These are phyloP conservation scores for Drosophila anceps DNA, from an alignment of 2,888 invertebrate species.

Conservation along the genomic window DNA sequence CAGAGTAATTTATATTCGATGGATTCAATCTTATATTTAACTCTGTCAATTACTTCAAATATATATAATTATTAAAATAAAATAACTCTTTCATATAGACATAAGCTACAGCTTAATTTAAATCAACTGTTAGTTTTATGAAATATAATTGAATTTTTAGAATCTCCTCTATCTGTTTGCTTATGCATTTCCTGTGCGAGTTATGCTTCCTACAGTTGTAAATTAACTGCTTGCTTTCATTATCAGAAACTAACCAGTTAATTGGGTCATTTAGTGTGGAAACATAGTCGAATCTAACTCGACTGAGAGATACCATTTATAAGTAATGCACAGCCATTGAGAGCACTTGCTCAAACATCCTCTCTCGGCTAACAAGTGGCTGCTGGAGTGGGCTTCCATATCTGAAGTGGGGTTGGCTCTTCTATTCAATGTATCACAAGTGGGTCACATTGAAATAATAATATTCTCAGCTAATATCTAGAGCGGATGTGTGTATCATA, in stretches of 20 bases:
- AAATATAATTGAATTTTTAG: not conserved
- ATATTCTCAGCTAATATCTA: slow-evolving; percentile 66
- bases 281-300: slow-evolving; percentile 8
- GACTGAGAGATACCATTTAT: slow-evolving; percentile 5
- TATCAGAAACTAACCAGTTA: slow-evolving; percentile 29
- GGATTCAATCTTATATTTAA: not conserved
- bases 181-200: slow-evolving; percentile 24
- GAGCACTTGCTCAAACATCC: slow-evolving; percentile 33
- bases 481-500: slow-evolving; percentile 72
- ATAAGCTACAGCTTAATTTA: not conserved
- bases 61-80: no score
- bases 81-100: not conserved
- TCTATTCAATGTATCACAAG: slow-evolving; percentile 49
- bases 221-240: slow-evolving; percentile 26
- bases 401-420: slow-evolving; percentile 45
- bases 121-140: not conserved
- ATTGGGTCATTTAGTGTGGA: slow-evolving; percentile 43
- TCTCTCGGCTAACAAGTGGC: slow-evolving; percentile 45
- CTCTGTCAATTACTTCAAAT: no score
- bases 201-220: slow-evolving; percentile 2
- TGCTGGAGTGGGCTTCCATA: slow-evolving; percentile 27
- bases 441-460: slow-evolving; percentile 74
- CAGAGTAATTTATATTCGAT: no score
- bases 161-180: not conserved
- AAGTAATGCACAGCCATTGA: slow-evolving; percentile 30